phyloP scores from a whole-genome alignment of 2,888 invertebrate genomes.

The Mythimna ferrago region DNA sequence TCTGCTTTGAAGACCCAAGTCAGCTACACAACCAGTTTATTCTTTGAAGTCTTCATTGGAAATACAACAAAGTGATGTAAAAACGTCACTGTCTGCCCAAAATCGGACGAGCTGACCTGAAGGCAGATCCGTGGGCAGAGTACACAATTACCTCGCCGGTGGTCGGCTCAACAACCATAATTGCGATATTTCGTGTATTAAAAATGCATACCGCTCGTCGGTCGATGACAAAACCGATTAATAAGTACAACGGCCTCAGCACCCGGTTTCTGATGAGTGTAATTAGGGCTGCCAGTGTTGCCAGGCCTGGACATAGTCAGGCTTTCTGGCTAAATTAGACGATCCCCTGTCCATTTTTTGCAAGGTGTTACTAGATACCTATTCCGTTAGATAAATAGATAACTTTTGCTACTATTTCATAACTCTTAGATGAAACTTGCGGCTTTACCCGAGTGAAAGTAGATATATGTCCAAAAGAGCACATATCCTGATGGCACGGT shows the following conservation, averaged over 20 bases:
- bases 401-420: too few species aligned
- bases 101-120: conserved; percentile 38
- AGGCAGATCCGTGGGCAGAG: conserved; percentile 31
- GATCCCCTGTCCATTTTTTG: neutral
- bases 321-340: neutral
- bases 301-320: neutral
- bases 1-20: neutral
- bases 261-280: conserved; percentile 63
- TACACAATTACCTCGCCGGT: conserved; percentile 51
- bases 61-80: conserved; percentile 39
- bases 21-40: neutral
- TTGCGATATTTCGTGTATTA: conserved; percentile 61
- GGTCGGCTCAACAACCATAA: conserved; percentile 44
- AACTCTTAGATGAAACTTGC: too few species aligned
- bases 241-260: conserved; percentile 69
- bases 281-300: neutral
- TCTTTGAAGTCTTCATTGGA: conserved; percentile 27
- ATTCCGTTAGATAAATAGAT: too few species aligned
- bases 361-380: neutral
- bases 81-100: conserved; percentile 49
- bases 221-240: conserved; percentile 69
- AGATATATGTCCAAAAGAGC: neutral
- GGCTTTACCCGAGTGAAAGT: neutral
- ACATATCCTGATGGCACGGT: too few species aligned
- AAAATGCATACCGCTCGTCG: conserved; percentile 56